Percentiles rank a stretch among this genome's conserved stretches.
Evolutionary conservation across 2,797 vertebrate species (phyloP).

Genomic region (Hydrophis major): DNA sequence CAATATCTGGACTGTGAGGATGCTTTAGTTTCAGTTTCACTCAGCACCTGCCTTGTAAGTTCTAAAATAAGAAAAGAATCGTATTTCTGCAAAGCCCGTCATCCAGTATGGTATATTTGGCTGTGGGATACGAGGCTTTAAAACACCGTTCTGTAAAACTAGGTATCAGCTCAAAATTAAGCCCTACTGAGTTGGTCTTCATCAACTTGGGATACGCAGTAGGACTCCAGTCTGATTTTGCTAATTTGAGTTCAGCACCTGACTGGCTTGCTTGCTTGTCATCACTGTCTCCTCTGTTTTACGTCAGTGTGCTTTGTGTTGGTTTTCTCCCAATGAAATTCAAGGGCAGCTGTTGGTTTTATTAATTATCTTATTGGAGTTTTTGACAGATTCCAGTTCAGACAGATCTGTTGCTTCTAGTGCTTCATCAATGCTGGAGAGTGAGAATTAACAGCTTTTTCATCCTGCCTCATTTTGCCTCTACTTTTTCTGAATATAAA

Average conservation of each 20-base stretch:
- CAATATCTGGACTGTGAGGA: neutral
- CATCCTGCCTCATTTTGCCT: neutral
- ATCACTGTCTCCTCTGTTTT: neutral
- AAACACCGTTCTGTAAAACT: neutral
- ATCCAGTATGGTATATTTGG: neutral
- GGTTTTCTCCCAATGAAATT: neutral
- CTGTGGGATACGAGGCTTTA: neutral
- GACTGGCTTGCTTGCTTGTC: neutral
- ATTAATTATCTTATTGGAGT: constrained; percentile 29
- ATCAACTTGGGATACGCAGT: neutral
- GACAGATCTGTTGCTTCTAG: neutral
- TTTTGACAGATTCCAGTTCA: constrained; percentile 21
- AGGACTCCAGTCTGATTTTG: neutral
- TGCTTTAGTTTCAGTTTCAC: neutral
- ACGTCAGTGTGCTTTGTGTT: constrained; percentile 5
- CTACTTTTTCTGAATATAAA: constrained; percentile 10
- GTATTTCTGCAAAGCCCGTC: neutral
- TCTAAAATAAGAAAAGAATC: neutral
- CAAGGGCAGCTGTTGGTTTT: constrained; percentile 61
- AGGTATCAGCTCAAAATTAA: neutral
- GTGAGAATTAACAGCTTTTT: neutral
- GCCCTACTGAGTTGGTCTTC: neutral
- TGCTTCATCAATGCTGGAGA: constrained; percentile 7
- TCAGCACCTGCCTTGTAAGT: neutral
- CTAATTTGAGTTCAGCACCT: neutral